Base-by-base conservation (phyloP, 2,113 vertebrate genomes). In the Etia nguti region DNA sequence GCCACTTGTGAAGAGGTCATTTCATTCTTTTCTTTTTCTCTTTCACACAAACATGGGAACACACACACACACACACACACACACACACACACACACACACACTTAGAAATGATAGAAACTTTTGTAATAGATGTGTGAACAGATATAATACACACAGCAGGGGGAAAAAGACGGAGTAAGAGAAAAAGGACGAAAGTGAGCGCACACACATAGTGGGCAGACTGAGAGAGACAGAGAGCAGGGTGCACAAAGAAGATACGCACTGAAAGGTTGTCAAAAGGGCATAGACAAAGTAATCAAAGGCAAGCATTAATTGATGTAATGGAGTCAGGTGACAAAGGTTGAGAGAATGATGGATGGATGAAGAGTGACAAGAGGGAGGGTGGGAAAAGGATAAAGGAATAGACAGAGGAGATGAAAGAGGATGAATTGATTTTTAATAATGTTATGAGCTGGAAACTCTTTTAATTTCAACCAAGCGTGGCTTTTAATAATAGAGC, bases 391-490 rank as follows among this genome's bases (percentile, higher is more conserved):
- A 75, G 54, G 29, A 68, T 16, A 84, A 90, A 55, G 65, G 43
- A 8, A 86, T 83, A 85, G 65, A 81, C 83, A 83, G 62, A 82
- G 26, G 10, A 52, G 79, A 91, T 92, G 46, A 87, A 89, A 86
- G 65, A 85, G 29, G 59, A 91, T 86, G 46, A 87, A 92, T 81
- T 10, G 81, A 86, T 89, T 92, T 92, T 91, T 92, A 89, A 92
- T 91, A 57, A 85, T 79, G 54, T 87, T 90, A 86, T 65, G 82
- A 90, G 73, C 43, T 85, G 77, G 36, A 90, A 88, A 89, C 50
- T 82, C 83, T 90, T 87, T 92, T 88, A 52, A 91, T 92, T 94
- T 89, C 68, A 86, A 55, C 79, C 59, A 52, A 88, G 80, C 1
- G 2, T 60, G 81, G 86, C 87, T 83, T 79, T 91, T 87, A 91